phyloP scores from a whole-genome alignment of 2,888 invertebrate species.

The Fragum sueziense region DNA sequence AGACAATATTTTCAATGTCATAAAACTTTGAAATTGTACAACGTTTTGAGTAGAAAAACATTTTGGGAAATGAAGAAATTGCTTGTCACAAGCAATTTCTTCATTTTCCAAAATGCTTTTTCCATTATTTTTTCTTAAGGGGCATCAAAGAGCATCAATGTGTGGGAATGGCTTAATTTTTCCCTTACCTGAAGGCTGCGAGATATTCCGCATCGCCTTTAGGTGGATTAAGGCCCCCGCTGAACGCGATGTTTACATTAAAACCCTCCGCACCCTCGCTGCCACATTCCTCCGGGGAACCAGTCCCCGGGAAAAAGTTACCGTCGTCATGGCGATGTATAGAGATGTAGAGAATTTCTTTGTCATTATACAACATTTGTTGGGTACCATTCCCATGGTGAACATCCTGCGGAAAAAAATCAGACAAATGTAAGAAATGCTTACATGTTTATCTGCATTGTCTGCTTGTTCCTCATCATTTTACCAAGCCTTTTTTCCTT shows the following conservation, averaged over 20 bases:
- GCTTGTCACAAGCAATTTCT: background rate
- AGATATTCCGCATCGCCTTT: constrained; percentile 97
- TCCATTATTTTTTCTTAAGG: too few species aligned
- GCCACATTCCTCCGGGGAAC: constrained; percentile 95
- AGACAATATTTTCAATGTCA: too few species aligned
- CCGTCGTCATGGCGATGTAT: constrained; percentile 99
- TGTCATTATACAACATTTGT: constrained; percentile 98
- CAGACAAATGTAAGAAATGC: background rate
- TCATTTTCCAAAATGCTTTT: too few species aligned
- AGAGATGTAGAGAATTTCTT: constrained; percentile 96
- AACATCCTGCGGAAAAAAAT: constrained; percentile 88
- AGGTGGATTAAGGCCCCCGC: constrained; percentile 93
- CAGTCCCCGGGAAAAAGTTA: constrained; percentile 99
- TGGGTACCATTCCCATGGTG: constrained; percentile 99
- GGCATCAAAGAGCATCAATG: too few species aligned
- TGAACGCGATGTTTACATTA: constrained; percentile 98
- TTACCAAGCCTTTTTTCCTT: too few species aligned
- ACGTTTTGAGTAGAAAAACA: too few species aligned
- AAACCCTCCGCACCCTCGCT: constrained; percentile 94
- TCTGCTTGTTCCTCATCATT: too few species aligned
- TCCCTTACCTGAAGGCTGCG: constrained; percentile 92
- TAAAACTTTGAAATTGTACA: too few species aligned
- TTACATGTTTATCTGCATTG: background rate
- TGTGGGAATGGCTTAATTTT: too few species aligned
- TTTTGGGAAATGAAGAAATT: background rate